phyloP scores from a whole-genome alignment of 2,797 vertebrate genomes.

The Sphaeramia orbicularis region DNA sequence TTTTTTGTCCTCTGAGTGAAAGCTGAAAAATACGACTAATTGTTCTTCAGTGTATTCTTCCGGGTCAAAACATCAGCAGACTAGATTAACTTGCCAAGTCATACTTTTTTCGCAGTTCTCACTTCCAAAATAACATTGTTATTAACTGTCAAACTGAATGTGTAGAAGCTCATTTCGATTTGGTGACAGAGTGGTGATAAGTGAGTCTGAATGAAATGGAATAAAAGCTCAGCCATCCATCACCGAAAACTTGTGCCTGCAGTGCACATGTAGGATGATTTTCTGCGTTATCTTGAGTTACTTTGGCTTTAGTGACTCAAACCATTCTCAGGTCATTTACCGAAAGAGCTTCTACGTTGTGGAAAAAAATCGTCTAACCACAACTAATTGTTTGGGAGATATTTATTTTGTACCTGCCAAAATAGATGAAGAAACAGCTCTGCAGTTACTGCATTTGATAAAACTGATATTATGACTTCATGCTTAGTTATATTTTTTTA shows the following conservation, averaged over 20 bases:
- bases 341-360: background rate
- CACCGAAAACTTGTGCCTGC: constrained; percentile 18
- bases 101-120: constrained; percentile 25
- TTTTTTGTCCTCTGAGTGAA: background rate
- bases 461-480: background rate
- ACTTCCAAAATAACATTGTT: constrained; percentile 18
- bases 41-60: constrained; percentile 14
- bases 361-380: background rate
- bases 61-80: constrained; percentile 10
- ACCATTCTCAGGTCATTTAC: constrained; percentile 22
- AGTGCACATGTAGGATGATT: constrained; percentile 15
- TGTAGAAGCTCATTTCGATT: constrained; percentile 27
- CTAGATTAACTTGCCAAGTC: constrained; percentile 13
- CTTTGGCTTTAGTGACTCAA: constrained; percentile 11
- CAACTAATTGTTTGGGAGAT: background rate
- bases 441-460: background rate
- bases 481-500: background rate
- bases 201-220: constrained; percentile 31
- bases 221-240: constrained; percentile 25
- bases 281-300: constrained; percentile 20
- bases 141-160: constrained; percentile 21
- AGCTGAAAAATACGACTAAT: constrained; percentile 6
- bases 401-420: background rate
- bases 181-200: constrained; percentile 26
- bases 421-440: background rate